phyloP scores from a whole-genome alignment of 2,888 invertebrate genomes.

The Apodemia zela region DNA sequence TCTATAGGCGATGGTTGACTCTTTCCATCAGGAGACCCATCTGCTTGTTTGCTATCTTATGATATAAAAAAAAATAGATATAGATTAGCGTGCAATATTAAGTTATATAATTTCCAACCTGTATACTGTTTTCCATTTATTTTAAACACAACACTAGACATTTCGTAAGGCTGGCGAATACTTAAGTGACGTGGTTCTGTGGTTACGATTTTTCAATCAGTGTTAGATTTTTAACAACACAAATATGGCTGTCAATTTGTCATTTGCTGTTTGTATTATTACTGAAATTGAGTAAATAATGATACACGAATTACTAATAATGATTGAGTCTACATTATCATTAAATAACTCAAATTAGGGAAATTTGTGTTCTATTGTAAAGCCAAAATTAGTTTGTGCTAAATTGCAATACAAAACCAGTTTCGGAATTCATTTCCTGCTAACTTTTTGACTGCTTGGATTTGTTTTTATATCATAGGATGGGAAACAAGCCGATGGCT shows the following conservation, averaged over 20 bases:
- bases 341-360: neutral
- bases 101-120: neutral
- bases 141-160: neutral
- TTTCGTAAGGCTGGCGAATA: neutral
- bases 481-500: too few species aligned
- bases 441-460: too few species aligned
- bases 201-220: neutral
- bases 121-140: constrained; percentile 1
- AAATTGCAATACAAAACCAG: neutral
- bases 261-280: neutral
- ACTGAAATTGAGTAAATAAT: constrained; percentile 1
- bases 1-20: too few species aligned
- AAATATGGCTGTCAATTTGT: neutral
- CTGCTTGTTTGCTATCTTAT: too few species aligned
- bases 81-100: too few species aligned
- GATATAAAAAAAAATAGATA: neutral
- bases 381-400: neutral
- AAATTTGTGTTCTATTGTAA: neutral
- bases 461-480: too few species aligned
- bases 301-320: neutral
- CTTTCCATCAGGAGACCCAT: too few species aligned
- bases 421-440: too few species aligned
- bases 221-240: neutral
- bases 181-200: neutral
- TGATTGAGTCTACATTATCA: neutral